These are phyloP conservation scores for Masnerella sp. DNA, from an alignment of 2,888 invertebrate genomes.

Conservation along the genomic window DNA sequence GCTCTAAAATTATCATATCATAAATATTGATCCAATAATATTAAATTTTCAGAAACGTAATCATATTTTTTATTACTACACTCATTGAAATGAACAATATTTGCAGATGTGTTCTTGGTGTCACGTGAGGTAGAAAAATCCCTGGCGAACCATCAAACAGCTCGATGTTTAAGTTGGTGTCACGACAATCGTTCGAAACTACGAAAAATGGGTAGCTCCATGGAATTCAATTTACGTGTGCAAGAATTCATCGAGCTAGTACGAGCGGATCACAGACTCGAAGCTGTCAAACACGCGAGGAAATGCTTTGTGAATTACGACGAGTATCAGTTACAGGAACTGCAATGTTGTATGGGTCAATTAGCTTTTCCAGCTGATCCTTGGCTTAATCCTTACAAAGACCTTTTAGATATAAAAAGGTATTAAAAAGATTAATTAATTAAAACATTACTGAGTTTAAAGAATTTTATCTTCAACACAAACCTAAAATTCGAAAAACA, in stretches of 20 bases:
- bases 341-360: constrained; percentile 97
- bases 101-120: constrained; percentile 87
- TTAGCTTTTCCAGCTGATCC: constrained; percentile 94
- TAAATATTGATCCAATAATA: background rate
- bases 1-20: background rate
- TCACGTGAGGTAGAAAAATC: constrained; percentile 93
- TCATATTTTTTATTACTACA: too few species aligned
- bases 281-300: constrained; percentile 96
- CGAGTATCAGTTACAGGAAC: constrained; percentile 90
- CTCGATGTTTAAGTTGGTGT: constrained; percentile 95
- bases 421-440: constrained; percentile 58
- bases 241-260: constrained; percentile 98
- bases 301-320: constrained; percentile 94
- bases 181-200: constrained; percentile 97
- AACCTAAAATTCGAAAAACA: too few species aligned
- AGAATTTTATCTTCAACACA: too few species aligned
- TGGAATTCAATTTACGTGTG: constrained; percentile 95
- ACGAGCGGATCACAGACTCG: constrained; percentile 89
- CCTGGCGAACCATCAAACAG: constrained; percentile 88
- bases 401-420: constrained; percentile 82
- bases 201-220: constrained; percentile 93
- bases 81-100: constrained; percentile 25
- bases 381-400: constrained; percentile 82
- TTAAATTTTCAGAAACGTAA: too few species aligned
- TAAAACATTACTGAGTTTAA: background rate